phyloP scores from a whole-genome alignment of 1,140 invertebrate species.

The Halyomorpha halys region DNA sequence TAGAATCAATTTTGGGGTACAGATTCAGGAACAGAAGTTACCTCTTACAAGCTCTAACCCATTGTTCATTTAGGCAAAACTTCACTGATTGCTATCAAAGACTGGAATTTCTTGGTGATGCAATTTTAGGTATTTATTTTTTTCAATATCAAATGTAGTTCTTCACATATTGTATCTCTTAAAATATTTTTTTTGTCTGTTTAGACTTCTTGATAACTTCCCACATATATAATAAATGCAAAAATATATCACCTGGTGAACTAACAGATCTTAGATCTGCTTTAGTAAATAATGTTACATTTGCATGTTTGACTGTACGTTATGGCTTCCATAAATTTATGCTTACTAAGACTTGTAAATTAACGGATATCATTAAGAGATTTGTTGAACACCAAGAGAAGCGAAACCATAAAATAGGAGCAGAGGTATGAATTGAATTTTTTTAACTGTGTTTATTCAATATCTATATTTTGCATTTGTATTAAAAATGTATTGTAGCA shows the following conservation, averaged over 20 bases:
- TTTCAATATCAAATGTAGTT: not conserved
- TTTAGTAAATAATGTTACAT: conserved; percentile 90
- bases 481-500: too few species aligned
- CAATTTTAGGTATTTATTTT: conserved; percentile 60
- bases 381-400: conserved; percentile 73
- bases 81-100: conserved; percentile 94
- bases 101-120: conserved; percentile 95
- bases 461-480: too few species aligned
- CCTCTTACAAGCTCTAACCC: conserved; percentile 87
- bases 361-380: conserved; percentile 58
- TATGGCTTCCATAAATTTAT: conserved; percentile 67
- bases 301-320: conserved; percentile 80
- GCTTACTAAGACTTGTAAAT: conserved; percentile 46
- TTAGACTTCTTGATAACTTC: conserved; percentile 81
- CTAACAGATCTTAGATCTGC: conserved; percentile 87
- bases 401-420: conserved; percentile 52
- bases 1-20: conserved; percentile 80
- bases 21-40: conserved; percentile 74
- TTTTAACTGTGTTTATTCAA: too few species aligned
- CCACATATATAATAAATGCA: conserved; percentile 68
- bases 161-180: not conserved
- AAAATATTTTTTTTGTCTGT: conserved; percentile 19
- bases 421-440: conserved; percentile 38
- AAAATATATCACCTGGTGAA: conserved; percentile 61
- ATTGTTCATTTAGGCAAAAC: conserved; percentile 84